Base-by-base conservation (phyloP, 2,797 vertebrate species). In the Cossypha polioptera region DNA sequence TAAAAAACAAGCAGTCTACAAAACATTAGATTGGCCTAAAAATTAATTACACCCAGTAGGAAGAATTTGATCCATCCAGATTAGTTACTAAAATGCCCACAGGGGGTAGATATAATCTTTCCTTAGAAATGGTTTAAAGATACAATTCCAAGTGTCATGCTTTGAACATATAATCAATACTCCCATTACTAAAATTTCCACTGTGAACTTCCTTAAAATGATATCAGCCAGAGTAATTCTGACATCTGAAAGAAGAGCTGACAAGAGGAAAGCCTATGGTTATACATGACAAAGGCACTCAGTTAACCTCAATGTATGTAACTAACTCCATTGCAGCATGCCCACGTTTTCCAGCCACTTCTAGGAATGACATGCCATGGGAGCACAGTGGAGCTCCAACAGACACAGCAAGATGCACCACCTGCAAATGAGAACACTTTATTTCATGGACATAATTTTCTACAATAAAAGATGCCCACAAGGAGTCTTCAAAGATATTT, bases 21-120 rank as follows among this genome's bases (percentile, higher is more conserved):
- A 95, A 92, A 88, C 66, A 92, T 54, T 47, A 88, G 72, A 93
- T 78, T 77, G 94, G 87, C 86, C 91, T 82, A 59, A 95, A 77
- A 95, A 96, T 91, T 97, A 97, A 98, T 97, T 96, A 95, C 89
- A 95, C 86, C 74, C 85, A 95, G 83, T 61, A 87, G 73, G 93
- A 95, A 94, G 83, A 88, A 88, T 77, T 76, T 91, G 43, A 94
- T 92, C 93, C 81, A 53, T 75, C 42, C 80, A 96, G 91, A 93
- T 88, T 91, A 90, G 73, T 84, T 95, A 80, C 91, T 92, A 85
- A 96, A 76, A 83, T 13, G 29, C 59, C 83, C n/a, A 28, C 38
- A 51, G 11, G 86, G 76, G 81, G 73, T n/a, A 80, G 71, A 79
- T 69, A 85, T 42, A 97, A 92, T 92, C 66, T 74, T 86, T 96